Percentiles rank a stretch among this genome's conserved stretches.
Evolutionary conservation across 2,797 vertebrate genomes (phyloP).

Genomic region (Periophthalmus magnuspinnatus): DNA sequence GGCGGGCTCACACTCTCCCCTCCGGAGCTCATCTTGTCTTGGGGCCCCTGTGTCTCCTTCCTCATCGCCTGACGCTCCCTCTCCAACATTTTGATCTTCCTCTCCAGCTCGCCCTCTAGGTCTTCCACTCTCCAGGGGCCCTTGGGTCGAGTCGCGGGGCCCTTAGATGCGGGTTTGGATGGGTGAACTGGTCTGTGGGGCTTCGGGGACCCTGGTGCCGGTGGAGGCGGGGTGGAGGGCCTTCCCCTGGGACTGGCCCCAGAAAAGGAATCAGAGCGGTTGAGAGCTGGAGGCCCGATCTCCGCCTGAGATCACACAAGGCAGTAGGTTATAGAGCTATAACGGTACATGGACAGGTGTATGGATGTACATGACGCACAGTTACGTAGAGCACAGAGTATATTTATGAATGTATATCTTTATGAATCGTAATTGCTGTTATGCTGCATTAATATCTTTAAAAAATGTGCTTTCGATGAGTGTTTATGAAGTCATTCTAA

Average conservation of each 20-base stretch:
- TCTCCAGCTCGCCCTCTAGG: constrained; percentile 78
- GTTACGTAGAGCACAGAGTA: no score
- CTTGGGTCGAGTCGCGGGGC: constrained; percentile 53
- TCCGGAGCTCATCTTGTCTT: constrained; percentile 76
- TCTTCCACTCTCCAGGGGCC: constrained; percentile 76
- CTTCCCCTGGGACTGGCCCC: constrained; percentile 31
- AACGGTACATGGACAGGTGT: no score
- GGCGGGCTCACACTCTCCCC: constrained; percentile 71
- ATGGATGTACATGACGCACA: no score
- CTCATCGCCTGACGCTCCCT: constrained; percentile 77
- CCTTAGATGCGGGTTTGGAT: constrained; percentile 45
- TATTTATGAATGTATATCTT: no score
- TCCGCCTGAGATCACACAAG: constrained; percentile 60
- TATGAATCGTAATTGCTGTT: no score
- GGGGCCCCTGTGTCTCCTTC: constrained; percentile 75
- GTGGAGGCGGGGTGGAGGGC: constrained; percentile 32
- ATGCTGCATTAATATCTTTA: no score
- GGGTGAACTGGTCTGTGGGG: constrained; percentile 48
- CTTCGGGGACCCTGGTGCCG: constrained; percentile 29
- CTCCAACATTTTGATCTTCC: constrained; percentile 78
- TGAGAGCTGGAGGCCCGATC: constrained; percentile 74
- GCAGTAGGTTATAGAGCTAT: background rate
- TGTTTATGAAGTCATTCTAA: no score
- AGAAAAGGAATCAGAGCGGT: constrained; percentile 66
- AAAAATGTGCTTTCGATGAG: no score